A percentile compares a stretch with the other conserved stretches of the same genome.
Conservation (phyloP, 2,888 invertebrate genomes). For the Bimastos eiseni region DNA sequence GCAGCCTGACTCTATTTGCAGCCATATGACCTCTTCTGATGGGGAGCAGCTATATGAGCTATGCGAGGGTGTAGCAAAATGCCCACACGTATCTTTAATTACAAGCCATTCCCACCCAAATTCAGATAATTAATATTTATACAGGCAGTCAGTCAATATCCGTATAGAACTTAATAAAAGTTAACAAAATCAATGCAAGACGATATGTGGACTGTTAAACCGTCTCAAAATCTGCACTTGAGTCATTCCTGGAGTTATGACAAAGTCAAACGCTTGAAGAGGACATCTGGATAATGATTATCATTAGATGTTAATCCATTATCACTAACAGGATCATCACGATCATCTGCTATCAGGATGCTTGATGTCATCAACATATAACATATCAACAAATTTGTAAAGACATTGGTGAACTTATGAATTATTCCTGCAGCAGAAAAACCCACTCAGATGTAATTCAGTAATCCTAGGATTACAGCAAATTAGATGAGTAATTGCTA, state of each 20-base stretch:
- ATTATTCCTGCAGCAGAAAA: too few species aligned
- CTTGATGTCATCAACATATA: neutral
- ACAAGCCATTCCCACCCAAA: neutral
- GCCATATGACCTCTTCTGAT: neutral
- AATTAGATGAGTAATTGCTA: too few species aligned
- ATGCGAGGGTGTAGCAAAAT: neutral
- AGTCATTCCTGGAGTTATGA: neutral
- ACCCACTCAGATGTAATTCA: too few species aligned
- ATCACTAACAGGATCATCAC: neutral
- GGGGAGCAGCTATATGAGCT: neutral
- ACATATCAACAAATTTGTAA: too few species aligned
- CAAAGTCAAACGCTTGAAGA: neutral
- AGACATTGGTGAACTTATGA: too few species aligned
- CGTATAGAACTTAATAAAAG: neutral
- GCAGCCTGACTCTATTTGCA: neutral
- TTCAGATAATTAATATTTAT: neutral
- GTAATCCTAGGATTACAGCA: too few species aligned
- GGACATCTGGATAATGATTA: neutral
- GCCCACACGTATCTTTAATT: neutral
- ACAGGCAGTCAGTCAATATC: neutral
- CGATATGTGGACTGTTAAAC: neutral
- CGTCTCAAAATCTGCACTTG: neutral
- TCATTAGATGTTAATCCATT: neutral
- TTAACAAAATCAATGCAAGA: neutral
- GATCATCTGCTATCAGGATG: neutral